Evolutionary conservation across 2,888 invertebrate species (phyloP).

Genomic region (Melipona beecheii): DNA sequence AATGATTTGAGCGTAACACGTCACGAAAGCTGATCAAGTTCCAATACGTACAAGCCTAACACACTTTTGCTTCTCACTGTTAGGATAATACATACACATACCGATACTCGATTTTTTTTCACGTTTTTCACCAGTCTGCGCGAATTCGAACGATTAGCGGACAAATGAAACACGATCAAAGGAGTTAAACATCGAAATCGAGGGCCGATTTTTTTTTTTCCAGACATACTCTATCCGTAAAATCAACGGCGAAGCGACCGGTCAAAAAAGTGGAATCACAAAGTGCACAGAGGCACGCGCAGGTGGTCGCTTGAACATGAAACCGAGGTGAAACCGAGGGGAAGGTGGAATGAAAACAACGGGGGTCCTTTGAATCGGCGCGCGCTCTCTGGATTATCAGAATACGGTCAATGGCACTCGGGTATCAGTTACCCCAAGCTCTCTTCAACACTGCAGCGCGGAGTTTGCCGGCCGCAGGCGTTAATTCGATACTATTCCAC

Average conservation of each 20-base stretch:
- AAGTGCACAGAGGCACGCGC: conserved; percentile 33
- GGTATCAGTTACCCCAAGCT: conserved; percentile 58
- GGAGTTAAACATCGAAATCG: conserved; percentile 17
- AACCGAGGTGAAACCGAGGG: too few relatives aligned
- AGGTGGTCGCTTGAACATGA: conserved; percentile 43
- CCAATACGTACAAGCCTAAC: too few relatives aligned
- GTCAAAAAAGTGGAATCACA: conserved; percentile 57
- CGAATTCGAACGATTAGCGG: neutral
- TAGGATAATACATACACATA: too few relatives aligned
- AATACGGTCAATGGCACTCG: conserved; percentile 59
- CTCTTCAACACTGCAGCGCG: conserved; percentile 36
- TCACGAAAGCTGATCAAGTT: neutral
- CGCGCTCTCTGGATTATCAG: conserved; percentile 56
- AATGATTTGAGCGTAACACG: neutral
- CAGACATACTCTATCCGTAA: conserved; percentile 30
- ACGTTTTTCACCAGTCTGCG: neutral
- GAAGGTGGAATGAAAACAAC: conserved; percentile 57
- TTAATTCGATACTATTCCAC: conserved; percentile 46
- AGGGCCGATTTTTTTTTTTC: conserved; percentile 31
- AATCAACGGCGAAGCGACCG: conserved; percentile 41
- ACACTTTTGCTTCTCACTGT: too few relatives aligned
- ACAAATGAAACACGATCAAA: neutral
- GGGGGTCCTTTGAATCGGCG: conserved; percentile 56
- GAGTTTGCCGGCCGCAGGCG: conserved; percentile 34
- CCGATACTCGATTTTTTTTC: neutral